Conservation (phyloP, 2,888 invertebrate species). For the Stramonita haemastoma region DNA sequence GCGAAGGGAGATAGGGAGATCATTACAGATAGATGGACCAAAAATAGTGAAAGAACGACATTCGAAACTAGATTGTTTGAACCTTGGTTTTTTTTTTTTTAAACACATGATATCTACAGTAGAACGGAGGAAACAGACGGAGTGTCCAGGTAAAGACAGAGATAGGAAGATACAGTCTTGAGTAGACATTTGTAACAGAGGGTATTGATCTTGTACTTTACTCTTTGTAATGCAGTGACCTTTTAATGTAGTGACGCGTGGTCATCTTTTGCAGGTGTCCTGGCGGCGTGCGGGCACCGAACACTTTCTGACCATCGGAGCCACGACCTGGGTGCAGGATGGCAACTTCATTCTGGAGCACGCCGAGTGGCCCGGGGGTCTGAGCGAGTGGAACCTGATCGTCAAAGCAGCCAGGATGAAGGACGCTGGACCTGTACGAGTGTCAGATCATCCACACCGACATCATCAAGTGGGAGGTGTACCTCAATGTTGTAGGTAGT, state of each 20-base stretch:
- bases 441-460: conserved; percentile 54
- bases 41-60: too few relatives aligned
- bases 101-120: too few relatives aligned
- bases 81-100: background rate
- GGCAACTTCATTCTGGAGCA: conserved; percentile 50
- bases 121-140: too few relatives aligned
- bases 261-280: conserved; percentile 47
- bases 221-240: too few relatives aligned
- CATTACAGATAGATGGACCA: too few relatives aligned
- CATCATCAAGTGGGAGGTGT: conserved; percentile 46
- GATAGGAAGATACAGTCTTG: too few relatives aligned
- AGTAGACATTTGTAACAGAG: too few relatives aligned
- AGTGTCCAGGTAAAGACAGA: too few relatives aligned
- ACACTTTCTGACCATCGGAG: conserved; percentile 54
- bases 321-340: conserved; percentile 51
- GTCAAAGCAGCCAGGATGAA: conserved; percentile 45
- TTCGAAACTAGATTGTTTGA: background rate
- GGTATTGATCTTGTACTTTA: too few relatives aligned
- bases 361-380: conserved; percentile 45
- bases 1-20: too few relatives aligned
- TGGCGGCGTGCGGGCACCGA: conserved; percentile 50
- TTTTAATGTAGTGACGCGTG: background rate
- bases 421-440: conserved; percentile 51
- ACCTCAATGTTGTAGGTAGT: conserved; percentile 49
- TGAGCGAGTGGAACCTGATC: conserved; percentile 53